Evolutionary conservation across 2,797 vertebrate species (phyloP).

Genomic region (Rallus crepitans): DNA sequence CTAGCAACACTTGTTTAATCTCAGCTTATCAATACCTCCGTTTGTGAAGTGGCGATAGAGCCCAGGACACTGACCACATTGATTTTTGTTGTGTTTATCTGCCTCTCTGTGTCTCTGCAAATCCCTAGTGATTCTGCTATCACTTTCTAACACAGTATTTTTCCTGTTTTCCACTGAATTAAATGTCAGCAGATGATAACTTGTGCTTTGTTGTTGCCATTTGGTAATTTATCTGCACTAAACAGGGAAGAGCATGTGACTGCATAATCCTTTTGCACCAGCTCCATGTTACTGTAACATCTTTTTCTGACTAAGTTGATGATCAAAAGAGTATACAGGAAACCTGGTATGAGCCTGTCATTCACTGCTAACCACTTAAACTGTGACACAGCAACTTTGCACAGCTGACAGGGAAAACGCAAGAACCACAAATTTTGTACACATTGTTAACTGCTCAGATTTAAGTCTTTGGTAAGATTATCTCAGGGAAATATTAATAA

Average conservation of each 20-base stretch:
- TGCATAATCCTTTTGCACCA: neutral
- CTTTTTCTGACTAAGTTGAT: neutral
- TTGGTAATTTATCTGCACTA: constrained; percentile 19
- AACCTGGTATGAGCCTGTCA: neutral
- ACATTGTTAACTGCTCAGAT: neutral
- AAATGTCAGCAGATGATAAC: constrained; percentile 62
- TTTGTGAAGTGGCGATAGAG: neutral
- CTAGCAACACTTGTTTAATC: neutral
- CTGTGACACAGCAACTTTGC: neutral
- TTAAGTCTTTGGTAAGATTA: neutral
- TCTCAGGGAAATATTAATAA: neutral
- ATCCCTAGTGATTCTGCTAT: neutral
- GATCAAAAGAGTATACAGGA: neutral
- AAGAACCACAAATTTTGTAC: neutral
- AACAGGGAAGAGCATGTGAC: neutral
- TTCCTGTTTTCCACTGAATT: constrained; percentile 38
- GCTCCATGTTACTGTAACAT: neutral
- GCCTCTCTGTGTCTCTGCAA: neutral
- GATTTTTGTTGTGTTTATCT: constrained; percentile 25
- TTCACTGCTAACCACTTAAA: neutral
- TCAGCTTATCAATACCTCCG: neutral
- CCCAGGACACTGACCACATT: neutral
- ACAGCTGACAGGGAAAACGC: neutral
- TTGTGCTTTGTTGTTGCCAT: constrained; percentile 27
- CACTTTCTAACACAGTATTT: constrained; percentile 10